Evolutionary conservation across 2,888 invertebrate genomes (phyloP), one percentile per base, ranked within the genome.

Genomic region (Melinopterus prodromus): DNA sequence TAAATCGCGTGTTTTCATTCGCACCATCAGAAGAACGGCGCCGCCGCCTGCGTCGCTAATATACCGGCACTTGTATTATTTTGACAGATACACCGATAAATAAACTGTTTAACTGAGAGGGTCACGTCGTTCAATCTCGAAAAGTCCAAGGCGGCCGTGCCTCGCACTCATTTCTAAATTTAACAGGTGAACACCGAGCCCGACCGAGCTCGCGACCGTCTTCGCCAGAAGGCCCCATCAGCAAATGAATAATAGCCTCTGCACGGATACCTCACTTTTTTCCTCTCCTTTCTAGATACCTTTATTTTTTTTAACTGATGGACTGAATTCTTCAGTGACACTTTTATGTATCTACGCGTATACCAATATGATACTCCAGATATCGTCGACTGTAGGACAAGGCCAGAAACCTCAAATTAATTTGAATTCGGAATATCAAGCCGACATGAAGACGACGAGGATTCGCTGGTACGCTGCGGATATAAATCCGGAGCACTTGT

Each of bases 401-500:
- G 53, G 7, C 53, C 53, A 53, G 53, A 53, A 53, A 53, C 53
- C 53, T 53, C 74, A 74, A 74, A 74, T 74, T 74, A 74, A 74
- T 74, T 74, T 74, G 74, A 74, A 74, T 74, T n/a, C 74, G 35
- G 26, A 74, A 74, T 74, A 36, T 37, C 74, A 74, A 37, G 74
- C n/a, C 74, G 37, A 37, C 35, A 37, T 37, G 36, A 35, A 16
- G 74, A 35, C 36, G 74, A 36, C 37, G 74, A 36, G 12, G 35
- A 74, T 74, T 74, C 74, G 74, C 35, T 74, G 26, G 35, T 26
- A 35, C n/a, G 26, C 35, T 37, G 74, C 36, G 9, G 53, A 53
- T 12, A 78, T 78, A 88, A 88, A 88, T 88, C 87, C 85, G 84
- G 84, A 83, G 82, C 84, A 82, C 84, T 86, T 87, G 87, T 88